A percentile compares a stretch with the other conserved stretches of the same genome.
These are phyloP conservation scores for Trimorus sp. DNA, from an alignment of 2,888 invertebrate species.

Conservation along the genomic window DNA sequence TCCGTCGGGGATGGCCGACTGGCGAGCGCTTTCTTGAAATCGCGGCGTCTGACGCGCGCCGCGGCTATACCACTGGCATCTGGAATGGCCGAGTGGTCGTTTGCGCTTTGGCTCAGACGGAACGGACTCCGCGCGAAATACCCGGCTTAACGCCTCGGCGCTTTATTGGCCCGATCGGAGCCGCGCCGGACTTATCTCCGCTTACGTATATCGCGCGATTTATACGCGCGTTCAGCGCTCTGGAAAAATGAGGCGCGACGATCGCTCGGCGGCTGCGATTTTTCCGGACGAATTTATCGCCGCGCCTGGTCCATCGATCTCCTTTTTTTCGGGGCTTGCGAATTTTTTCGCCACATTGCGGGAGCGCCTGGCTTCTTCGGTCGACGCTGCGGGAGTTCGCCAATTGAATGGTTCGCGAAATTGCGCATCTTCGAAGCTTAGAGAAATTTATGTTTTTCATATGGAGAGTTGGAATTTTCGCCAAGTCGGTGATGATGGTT, in stretches of 20 bases:
- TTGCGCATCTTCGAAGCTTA: too few relatives aligned
- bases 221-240: neutral
- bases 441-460: too few relatives aligned
- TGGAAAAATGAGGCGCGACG: constrained; percentile 4
- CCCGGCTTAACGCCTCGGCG: constrained; percentile 8
- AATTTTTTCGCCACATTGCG: too few relatives aligned
- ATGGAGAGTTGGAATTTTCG: too few relatives aligned
- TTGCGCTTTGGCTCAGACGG: constrained; percentile 40
- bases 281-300: too few relatives aligned
- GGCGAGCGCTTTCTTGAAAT: constrained; percentile 16
- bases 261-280: too few relatives aligned
- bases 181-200: constrained; percentile 13
- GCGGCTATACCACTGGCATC: constrained; percentile 32
- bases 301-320: too few relatives aligned
- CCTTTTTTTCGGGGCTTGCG: too few relatives aligned
- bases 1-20: constrained; percentile 2
- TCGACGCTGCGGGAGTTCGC: too few relatives aligned
- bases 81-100: constrained; percentile 29
- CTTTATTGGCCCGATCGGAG: constrained; percentile 16
- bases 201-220: neutral
- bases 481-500: too few relatives aligned
- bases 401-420: too few relatives aligned
- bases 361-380: too few relatives aligned
- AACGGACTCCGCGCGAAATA: constrained; percentile 26
- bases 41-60: constrained; percentile 36